These are phyloP conservation scores for Lepidostoma basale DNA, from an alignment of 1,140 invertebrate genomes.

Conservation along the genomic window DNA sequence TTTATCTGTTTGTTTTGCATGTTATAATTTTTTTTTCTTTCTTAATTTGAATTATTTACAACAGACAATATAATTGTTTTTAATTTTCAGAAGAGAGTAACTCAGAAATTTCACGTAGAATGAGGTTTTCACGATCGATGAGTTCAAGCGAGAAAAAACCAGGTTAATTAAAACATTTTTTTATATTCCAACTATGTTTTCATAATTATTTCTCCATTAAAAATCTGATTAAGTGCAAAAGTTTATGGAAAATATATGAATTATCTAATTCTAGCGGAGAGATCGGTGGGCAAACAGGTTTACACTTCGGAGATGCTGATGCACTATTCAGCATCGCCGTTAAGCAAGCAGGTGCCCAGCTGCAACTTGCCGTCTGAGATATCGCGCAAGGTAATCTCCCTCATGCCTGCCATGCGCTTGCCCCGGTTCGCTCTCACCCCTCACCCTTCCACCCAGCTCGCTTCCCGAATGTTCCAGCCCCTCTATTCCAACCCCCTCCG, in stretches of 20 bases:
- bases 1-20: too few species aligned
- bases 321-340: constrained; percentile 59
- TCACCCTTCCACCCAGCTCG: constrained; percentile 2
- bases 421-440: constrained; percentile 10
- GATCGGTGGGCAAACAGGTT: constrained; percentile 51
- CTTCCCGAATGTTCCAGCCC: constrained; percentile 13
- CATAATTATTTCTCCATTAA: neutral
- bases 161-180: constrained; percentile 24
- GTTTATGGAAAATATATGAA: neutral
- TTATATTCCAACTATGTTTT: neutral
- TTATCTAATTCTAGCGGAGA: constrained; percentile 29
- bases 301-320: constrained; percentile 60
- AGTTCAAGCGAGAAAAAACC: constrained; percentile 35
- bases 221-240: neutral
- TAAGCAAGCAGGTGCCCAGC: constrained; percentile 57
- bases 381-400: constrained; percentile 57
- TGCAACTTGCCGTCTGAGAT: constrained; percentile 56
- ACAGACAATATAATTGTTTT: too few species aligned
- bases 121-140: constrained; percentile 29
- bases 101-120: constrained; percentile 35
- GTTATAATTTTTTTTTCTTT: too few species aligned
- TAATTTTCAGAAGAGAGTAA: constrained; percentile 32
- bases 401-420: neutral
- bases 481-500: neutral
- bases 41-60: too few species aligned